Base-by-base conservation (phyloP, 2,797 vertebrate genomes). In the Miichthys miiuy region DNA sequence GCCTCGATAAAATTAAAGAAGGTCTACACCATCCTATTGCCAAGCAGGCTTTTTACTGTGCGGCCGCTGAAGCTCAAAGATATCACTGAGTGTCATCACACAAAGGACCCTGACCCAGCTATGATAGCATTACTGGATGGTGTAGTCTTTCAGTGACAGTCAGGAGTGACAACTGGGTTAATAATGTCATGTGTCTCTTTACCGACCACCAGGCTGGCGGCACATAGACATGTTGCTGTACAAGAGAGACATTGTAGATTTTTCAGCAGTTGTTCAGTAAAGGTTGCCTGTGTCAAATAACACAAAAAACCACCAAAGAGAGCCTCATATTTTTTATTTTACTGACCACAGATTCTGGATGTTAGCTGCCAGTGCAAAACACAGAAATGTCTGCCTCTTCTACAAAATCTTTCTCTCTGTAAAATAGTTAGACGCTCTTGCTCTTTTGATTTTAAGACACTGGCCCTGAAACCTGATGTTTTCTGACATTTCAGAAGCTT, bases 31-130 rank as follows among this genome's bases (percentile, higher is more conserved):
- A 42, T 76, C 67, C 16, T 8, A 17, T 75, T 75, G 83, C 60
- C 76, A 78, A 67, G 58, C 65, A 48, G 62, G 27, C 57, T 71
- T 77, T 72, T 87, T 87, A 81, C 61, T 64, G 55, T 61, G 46
- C 13, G 13, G 41, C 25, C n/a, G 20, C 68, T 44, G 25, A 57
- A 50, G 72, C 64, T 83, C 21, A 55, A 80, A 69, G 30, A 71
- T 61, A 64, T 72, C 66, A 38, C 46, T 27, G 51, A 54, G 50
- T 70, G 65, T 46, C 79, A 75, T 68, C 41, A n/a, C 75, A 0
- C 75, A 0, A 44, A 83, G 54, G 77, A 54, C 56, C 34, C 66
- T 77, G 82, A 88, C 85, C 87, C 47, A 1, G 46, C 78, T 63
- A 75, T 79, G 67, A 61, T 68, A 71, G 76, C 75, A 82, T 80